phyloP scores from a whole-genome alignment of 2,113 vertebrate species.

The Apistogramma diplotaenia region DNA sequence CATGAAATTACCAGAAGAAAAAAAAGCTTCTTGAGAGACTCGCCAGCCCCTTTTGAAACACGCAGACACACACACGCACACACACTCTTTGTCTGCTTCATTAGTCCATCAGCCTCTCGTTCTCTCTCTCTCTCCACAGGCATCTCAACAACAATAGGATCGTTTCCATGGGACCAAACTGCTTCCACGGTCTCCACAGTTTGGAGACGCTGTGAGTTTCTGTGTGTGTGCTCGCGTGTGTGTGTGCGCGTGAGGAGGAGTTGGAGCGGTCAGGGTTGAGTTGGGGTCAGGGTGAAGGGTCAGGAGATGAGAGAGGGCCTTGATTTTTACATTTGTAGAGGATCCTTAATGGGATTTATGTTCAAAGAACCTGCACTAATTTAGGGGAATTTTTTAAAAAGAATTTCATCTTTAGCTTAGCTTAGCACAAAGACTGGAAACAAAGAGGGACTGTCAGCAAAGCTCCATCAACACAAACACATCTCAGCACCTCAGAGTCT shows the following conservation, averaged over 20 bases:
- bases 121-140: constrained; percentile 76
- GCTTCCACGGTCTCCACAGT: constrained; percentile 88
- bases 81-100: constrained; percentile 55
- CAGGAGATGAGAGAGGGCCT: constrained; percentile 3
- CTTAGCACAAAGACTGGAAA: background rate
- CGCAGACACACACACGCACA: constrained; percentile 20
- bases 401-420: background rate
- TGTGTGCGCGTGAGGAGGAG: constrained; percentile 24
- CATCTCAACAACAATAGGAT: constrained; percentile 93
- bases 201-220: constrained; percentile 91
- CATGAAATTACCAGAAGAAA: constrained; percentile 69
- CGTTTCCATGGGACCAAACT: constrained; percentile 83
- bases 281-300: constrained; percentile 43
- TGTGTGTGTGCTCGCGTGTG: background rate
- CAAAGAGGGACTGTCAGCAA: background rate
- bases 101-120: constrained; percentile 58
- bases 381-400: background rate
- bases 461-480: background rate
- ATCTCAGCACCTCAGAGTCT: background rate
- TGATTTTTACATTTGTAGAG: background rate
- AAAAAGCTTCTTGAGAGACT: constrained; percentile 59
- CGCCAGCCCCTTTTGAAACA: constrained; percentile 43
- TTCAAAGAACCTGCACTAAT: background rate
- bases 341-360: background rate
- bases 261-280: constrained; percentile 47